These are phyloP conservation scores for Phataginus tricuspis DNA, from an alignment of 2,797 vertebrate genomes.

Conservation along the genomic window DNA sequence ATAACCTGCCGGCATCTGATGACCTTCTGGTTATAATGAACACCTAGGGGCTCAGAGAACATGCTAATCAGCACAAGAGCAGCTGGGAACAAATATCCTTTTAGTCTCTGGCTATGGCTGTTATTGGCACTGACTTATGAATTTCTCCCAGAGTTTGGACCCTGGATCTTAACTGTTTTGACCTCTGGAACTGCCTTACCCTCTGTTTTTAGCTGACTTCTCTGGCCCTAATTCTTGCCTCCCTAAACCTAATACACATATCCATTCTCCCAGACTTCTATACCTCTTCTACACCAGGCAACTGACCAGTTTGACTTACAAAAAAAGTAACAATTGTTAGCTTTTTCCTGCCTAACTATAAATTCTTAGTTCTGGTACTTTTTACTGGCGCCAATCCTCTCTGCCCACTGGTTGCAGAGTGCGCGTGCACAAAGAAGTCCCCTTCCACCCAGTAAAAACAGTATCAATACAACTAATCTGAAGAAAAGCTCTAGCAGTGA, in stretches of 20 bases:
- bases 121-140: neutral
- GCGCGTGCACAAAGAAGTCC: neutral
- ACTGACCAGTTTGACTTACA: neutral
- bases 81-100: neutral
- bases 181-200: neutral
- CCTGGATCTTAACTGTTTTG: neutral
- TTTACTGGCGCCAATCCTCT: neutral
- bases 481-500: neutral
- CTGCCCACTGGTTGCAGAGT: neutral
- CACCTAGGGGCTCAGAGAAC: neutral
- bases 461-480: neutral
- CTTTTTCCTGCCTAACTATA: neutral
- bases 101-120: neutral
- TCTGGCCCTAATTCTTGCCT: neutral
- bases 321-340: neutral
- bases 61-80: neutral
- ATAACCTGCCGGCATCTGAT: neutral
- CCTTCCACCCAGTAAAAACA: neutral
- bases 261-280: neutral
- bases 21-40: neutral
- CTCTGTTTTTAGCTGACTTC: neutral
- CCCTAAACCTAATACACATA: too few relatives aligned
- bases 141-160: neutral
- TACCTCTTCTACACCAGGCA: neutral
- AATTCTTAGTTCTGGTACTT: neutral